Base-by-base conservation (phyloP, 2,888 invertebrate genomes). In the Neoaliturus tenellus region DNA sequence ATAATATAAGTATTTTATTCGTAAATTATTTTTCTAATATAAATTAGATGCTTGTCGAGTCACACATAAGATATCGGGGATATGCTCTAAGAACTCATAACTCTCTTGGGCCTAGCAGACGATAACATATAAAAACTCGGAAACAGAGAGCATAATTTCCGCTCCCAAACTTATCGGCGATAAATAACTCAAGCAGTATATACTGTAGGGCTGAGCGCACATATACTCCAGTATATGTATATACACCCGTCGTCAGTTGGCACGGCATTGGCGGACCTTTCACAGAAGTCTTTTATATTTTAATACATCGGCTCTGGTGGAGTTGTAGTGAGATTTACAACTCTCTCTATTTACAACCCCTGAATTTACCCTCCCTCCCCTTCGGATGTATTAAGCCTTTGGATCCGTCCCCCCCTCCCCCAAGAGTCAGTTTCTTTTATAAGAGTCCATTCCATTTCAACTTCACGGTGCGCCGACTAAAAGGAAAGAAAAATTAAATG, bases 301-400 rank as follows among this genome's bases (percentile, higher is more conserved):
- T 82, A 82, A 82, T 82, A 82, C 33, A 82, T 82, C 73, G 82
- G 69, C 55, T 82, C 55, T 33, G 82, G 73, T 69, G 73, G 73
- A 82, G 73, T 82, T 82, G 82, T 73, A 73, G 33, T 51, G 55
- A 71, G 82, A 82, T 82, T 82, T 73, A 81, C 69, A 33, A 78
- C 55, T 55, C 20, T 55, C 78, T 33, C 51, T 78, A 81, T 81
- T 69, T 81, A 81, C 62, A 41, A n/a, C 67, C 69, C 48, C 81
- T 20, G 4, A 4, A 12, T 14, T 31, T 62, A n/a, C 31, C 58
- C 81, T 41, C 41, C n/a, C n/a, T 20, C 14, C 58, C 39, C 44
- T 44, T 20, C 3, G 48, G 78, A 78, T 17, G 20, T 55, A 51
- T 51, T 55, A 55, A 78, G 78, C 48, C 78, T 78, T 51, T 78